Evolutionary conservation across 2,888 invertebrate genomes (phyloP).

Genomic region (Drosophila ochracea): DNA sequence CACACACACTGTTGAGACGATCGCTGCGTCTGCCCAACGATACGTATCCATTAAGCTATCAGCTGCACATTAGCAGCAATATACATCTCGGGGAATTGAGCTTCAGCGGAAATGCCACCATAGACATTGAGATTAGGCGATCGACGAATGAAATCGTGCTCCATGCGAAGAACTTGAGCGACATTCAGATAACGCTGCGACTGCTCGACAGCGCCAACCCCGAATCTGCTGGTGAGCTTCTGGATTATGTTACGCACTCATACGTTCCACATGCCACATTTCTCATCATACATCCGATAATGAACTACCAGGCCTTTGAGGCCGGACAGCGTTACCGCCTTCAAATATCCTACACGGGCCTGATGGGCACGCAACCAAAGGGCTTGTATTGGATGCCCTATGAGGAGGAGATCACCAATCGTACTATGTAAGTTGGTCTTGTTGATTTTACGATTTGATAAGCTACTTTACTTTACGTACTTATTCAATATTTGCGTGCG

Average conservation of each 20-base stretch:
- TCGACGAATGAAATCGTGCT: conserved; percentile 82
- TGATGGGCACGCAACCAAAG: conserved; percentile 87
- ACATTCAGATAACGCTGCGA: conserved; percentile 69
- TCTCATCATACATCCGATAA: conserved; percentile 75
- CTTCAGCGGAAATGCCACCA: conserved; percentile 81
- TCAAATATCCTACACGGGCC: conserved; percentile 87
- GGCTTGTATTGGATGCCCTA: conserved; percentile 89
- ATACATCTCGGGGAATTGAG: conserved; percentile 73
- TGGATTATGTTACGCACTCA: conserved; percentile 72
- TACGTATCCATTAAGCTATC: conserved; percentile 87
- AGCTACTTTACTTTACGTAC: not conserved
- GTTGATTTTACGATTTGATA: conserved; percentile 34
- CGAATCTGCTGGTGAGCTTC: conserved; percentile 40
- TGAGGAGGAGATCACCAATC: conserved; percentile 70
- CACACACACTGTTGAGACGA: conserved; percentile 27
- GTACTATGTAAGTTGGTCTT: conserved; percentile 82
- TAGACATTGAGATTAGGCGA: conserved; percentile 74
- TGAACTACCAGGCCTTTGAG: conserved; percentile 78
- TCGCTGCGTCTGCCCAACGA: conserved; percentile 86
- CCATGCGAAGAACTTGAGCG: conserved; percentile 77
- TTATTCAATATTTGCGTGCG: conserved; percentile 21
- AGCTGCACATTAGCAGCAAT: conserved; percentile 80
- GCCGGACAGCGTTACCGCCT: conserved; percentile 76
- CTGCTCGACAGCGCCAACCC: conserved; percentile 53
- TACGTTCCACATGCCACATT: conserved; percentile 65